phyloP scores from a whole-genome alignment of 2,113 vertebrate species.

The Leucosticte australis region DNA sequence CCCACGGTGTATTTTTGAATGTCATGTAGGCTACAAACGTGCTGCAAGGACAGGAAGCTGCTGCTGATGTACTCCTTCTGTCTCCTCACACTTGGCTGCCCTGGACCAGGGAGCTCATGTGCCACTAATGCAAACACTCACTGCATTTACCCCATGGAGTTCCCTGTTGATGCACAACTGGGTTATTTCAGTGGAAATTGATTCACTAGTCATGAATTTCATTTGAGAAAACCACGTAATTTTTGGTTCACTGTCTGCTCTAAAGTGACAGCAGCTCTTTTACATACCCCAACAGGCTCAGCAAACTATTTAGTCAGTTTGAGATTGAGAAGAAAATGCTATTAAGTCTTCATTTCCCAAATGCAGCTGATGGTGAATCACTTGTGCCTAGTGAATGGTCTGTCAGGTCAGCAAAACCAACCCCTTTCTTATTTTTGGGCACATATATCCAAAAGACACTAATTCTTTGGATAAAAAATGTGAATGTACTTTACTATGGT shows the following conservation, averaged over 20 bases:
- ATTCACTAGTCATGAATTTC: conserved; percentile 3
- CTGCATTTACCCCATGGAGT: neutral
- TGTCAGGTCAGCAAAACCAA: neutral
- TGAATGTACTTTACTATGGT: neutral
- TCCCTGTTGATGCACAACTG: conserved; percentile 5
- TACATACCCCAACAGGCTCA: neutral
- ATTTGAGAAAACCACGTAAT: neutral
- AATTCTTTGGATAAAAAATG: neutral
- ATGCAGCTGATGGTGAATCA: neutral
- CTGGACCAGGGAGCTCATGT: neutral
- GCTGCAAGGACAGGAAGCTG: neutral
- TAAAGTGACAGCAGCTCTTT: neutral
- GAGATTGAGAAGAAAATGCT: neutral
- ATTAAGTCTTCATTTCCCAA: neutral
- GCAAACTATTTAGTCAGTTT: neutral
- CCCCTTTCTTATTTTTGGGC: neutral
- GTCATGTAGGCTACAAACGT: neutral
- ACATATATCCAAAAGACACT: neutral
- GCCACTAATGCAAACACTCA: neutral
- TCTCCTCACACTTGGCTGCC: neutral
- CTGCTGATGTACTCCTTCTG: neutral
- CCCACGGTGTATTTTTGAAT: neutral
- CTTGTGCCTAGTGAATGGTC: neutral
- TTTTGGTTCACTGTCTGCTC: neutral
- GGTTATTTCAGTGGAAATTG: neutral